A percentile compares a stretch with the other conserved stretches of the same genome.
These are phyloP conservation scores for Mylabris sibirica DNA, from an alignment of 2,888 invertebrate species.

Conservation along the genomic window DNA sequence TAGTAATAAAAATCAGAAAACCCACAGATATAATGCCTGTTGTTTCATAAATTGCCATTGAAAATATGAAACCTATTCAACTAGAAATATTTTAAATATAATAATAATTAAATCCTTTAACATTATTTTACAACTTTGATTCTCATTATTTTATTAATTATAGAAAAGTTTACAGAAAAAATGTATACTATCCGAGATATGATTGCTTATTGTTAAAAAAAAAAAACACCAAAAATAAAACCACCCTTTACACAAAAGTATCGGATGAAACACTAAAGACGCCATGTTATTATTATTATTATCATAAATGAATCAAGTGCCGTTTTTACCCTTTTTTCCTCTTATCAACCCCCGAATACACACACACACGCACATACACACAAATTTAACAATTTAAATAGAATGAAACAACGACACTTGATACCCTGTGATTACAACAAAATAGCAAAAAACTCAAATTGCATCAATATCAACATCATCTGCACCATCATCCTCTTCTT, in stretches of 20 bases:
- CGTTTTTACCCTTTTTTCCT: background rate
- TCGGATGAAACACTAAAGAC: background rate
- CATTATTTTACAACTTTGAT: conserved; percentile 35
- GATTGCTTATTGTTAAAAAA: conserved; percentile 1
- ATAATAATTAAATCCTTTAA: conserved; percentile 37
- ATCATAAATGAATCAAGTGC: conserved; percentile 12
- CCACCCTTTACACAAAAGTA: background rate
- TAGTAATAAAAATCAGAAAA: conserved; percentile 48
- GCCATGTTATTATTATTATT: background rate
- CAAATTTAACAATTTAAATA: background rate
- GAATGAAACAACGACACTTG: conserved; percentile 21
- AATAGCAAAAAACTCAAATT: conserved; percentile 68
- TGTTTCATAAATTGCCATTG: conserved; percentile 35
- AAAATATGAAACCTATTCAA: conserved; percentile 44
- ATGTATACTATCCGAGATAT: background rate
- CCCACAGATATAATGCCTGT: conserved; percentile 41
- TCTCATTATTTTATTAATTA: background rate
- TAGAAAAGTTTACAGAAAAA: conserved; percentile 5
- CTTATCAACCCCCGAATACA: too few species aligned
- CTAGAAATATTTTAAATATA: conserved; percentile 41
- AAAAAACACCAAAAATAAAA: conserved; percentile 7
- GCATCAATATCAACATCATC: conserved; percentile 93
- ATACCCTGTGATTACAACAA: conserved; percentile 32
- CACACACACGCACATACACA: background rate
- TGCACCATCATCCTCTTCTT: conserved; percentile 71